These are phyloP conservation scores for Aleadryas rufinucha DNA, from an alignment of 2,113 vertebrate genomes.

Conservation along the genomic window DNA sequence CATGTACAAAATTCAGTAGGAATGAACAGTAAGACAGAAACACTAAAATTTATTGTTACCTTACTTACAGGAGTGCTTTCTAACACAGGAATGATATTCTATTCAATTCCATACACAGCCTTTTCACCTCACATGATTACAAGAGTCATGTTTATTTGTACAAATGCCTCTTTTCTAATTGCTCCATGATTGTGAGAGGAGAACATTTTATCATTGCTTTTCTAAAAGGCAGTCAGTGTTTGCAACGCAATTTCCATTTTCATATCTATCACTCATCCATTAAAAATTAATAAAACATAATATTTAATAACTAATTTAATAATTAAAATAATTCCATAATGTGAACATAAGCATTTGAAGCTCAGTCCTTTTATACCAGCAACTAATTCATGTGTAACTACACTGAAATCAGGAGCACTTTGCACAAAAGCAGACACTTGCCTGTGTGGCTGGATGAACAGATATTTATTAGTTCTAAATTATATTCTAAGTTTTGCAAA, in stretches of 20 bases:
- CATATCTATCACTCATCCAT: background rate
- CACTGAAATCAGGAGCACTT: background rate
- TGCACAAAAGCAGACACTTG: background rate
- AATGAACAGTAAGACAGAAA: background rate
- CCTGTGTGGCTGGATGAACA: background rate
- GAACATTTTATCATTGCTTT: background rate
- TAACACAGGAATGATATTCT: background rate
- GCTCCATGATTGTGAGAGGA: background rate
- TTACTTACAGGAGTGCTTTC: background rate
- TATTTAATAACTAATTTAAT: background rate
- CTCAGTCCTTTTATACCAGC: background rate
- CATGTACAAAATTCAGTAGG: background rate
- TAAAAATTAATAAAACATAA: background rate
- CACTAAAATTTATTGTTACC: background rate
- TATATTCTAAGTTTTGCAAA: background rate
- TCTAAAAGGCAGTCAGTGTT: background rate
- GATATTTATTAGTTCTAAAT: background rate
- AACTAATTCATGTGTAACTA: background rate
- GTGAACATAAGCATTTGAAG: background rate
- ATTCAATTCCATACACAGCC: background rate
- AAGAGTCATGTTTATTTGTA: background rate
- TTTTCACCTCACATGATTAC: background rate
- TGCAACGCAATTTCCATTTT: background rate
- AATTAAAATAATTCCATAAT: background rate
- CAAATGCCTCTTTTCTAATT: background rate